Base-by-base conservation (phyloP, 2,888 invertebrate species). In the Aleiodes testaceus region DNA sequence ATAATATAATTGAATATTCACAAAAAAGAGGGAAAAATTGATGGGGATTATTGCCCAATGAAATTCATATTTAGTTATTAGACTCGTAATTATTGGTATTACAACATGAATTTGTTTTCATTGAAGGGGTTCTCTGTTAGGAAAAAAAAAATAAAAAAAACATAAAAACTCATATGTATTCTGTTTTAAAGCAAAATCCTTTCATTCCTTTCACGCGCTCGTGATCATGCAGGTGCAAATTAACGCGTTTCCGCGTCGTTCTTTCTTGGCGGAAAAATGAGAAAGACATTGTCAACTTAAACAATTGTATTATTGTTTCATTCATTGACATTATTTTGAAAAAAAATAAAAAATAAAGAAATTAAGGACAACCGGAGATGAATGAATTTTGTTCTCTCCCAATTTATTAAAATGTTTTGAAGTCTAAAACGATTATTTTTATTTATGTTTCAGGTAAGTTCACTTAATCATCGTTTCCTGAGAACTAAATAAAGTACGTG, bases 361-460 rank as follows among this genome's bases (percentile, higher is more conserved):
- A 26, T 26, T 26, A 26, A 5, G 3, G 3, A 26, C n/a, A n/a
- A n/a, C n/a, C n/a, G n/a, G n/a, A n/a, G n/a, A n/a, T n/a, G n/a
- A n/a, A n/a, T 26, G 26, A 26, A 26, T 26, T 26, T 26, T 26
- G 1, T 26, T 26, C 26, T 5, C 3, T 26, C 5, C 26, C 26
- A 49, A 59, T 36, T 63, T 22, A 26, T 63, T 36, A 30, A 18
- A 16, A 18, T 59, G 49, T 11, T 44, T 53, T 3, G 36, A 18
- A 59, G 16, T 42, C 5, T 12, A 49, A 47, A 47, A 52, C 12
- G 36, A 61, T 52, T 44, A 20, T 42, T 70, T 55, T 66, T 22
- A 18, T 61, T 66, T 69, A 44, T 75, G 74, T 77, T 77, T 63
- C 69, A 75, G 72, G 77, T 75, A 73, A 77, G 75, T 77, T 63